phyloP scores from a whole-genome alignment of 2,113 vertebrate genomes.

The Thalassoma bifasciatum region DNA sequence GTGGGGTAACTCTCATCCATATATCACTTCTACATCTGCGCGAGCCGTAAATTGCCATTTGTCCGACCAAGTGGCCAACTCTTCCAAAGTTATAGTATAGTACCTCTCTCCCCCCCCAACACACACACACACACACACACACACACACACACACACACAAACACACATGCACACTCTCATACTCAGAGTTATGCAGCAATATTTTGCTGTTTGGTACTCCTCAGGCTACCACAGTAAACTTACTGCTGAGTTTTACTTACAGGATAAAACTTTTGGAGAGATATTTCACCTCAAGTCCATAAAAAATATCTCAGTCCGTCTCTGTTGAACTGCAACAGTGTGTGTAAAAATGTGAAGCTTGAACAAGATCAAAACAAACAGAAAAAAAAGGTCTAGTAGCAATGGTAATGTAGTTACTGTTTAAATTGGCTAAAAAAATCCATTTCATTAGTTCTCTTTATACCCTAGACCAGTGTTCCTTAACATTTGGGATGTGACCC shows the following conservation, averaged over 20 bases:
- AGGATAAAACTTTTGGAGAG: constrained; percentile 9
- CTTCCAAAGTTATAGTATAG: constrained; percentile 36
- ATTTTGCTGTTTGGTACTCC: constrained; percentile 1
- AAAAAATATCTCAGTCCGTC: constrained; percentile 1
- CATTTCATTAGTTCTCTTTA: no score
- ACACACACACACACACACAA: not conserved
- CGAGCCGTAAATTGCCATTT: constrained; percentile 51
- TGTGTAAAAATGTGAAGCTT: constrained; percentile 24
- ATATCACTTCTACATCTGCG: constrained; percentile 58
- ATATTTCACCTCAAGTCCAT: constrained; percentile 6
- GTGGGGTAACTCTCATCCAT: constrained; percentile 56
- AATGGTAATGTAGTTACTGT: not conserved
- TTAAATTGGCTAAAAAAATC: no score
- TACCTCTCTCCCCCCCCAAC: not conserved
- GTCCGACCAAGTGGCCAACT: constrained; percentile 51
- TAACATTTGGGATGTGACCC: no score
- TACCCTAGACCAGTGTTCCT: no score
- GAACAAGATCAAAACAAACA: not conserved
- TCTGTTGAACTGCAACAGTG: not conserved
- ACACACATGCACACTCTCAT: constrained; percentile 10
- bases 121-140: not conserved
- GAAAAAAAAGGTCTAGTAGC: no score
- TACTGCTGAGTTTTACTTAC: constrained; percentile 28
- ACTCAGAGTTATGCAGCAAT: not conserved
- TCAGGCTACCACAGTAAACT: not conserved